Evolutionary conservation across 2,888 invertebrate species (phyloP).

Genomic region (Leptura quadrifasciata): DNA sequence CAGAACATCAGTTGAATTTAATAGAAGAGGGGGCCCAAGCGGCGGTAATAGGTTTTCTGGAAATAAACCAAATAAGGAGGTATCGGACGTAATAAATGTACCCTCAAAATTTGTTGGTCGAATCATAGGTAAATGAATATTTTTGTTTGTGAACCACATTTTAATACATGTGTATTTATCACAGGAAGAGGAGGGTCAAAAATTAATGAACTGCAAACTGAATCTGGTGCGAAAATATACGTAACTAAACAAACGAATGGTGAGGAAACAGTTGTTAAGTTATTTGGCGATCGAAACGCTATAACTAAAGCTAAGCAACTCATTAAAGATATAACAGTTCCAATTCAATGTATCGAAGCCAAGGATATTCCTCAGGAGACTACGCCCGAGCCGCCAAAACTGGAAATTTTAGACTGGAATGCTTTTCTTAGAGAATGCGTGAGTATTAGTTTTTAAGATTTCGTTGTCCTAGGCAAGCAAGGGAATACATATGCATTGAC

Average conservation of each 20-base stretch:
- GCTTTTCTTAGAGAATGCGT: conserved; percentile 75
- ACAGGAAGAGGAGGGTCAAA: conserved; percentile 88
- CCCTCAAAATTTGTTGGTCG: conserved; percentile 74
- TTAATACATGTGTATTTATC: neutral
- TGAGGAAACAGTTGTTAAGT: conserved; percentile 67
- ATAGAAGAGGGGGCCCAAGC: conserved; percentile 31
- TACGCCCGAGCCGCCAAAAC: conserved; percentile 41
- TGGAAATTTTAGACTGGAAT: conserved; percentile 77
- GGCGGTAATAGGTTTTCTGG: conserved; percentile 61
- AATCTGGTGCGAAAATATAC: conserved; percentile 84
- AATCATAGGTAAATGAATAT: conserved; percentile 73
- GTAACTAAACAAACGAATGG: conserved; percentile 68
- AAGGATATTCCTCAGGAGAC: conserved; percentile 35
- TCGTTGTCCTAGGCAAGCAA: neutral
- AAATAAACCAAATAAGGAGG: conserved; percentile 54
- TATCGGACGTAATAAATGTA: conserved; percentile 65
- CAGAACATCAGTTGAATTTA: neutral
- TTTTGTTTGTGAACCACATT: neutral
- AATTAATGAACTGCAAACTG: conserved; percentile 86
- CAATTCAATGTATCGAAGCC: conserved; percentile 42
- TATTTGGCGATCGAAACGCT: conserved; percentile 69
- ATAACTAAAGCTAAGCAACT: conserved; percentile 70
- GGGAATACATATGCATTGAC: neutral
- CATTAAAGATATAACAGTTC: conserved; percentile 71
- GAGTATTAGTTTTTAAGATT: conserved; percentile 58